Base-by-base conservation (phyloP, 2,888 invertebrate genomes). In the Harmothoe impar region DNA sequence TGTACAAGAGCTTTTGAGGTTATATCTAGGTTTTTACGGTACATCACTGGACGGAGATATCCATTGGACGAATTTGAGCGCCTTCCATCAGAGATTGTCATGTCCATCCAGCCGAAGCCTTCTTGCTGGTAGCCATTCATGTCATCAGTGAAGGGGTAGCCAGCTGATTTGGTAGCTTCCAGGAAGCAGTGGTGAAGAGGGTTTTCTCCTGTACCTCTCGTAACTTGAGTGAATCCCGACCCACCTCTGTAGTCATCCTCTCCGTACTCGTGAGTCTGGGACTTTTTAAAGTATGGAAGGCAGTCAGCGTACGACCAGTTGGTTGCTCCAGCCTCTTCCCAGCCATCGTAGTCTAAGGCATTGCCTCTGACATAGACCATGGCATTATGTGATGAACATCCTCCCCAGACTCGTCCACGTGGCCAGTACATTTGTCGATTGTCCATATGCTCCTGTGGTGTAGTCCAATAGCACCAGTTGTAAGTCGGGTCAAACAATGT, bases 311-410 rank as follows among this genome's bases (percentile, higher is more conserved):
- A 97, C 0, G 97, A 96, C 98, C 98, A 98, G 0, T 97, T 97
- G 0, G 97, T 96, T 94, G 99, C 98, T 0, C 99, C 98, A 92
- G 97, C 96, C 0, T 97, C 96, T 93, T 98, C 98, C 98, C 98
- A 98, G 33, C 96, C 95, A 88, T 97, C 97, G 94, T 97, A 98
- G 95, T 98, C 98, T 17, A 96, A 96, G 0, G 97, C 97, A 78
- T 97, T 96, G 0, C 98, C 98, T 92, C 97, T 97, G 0, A 97
- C 97, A 94, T 98, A 98, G 12, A 95, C 97, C 95, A 98, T 97
- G 94, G 98, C 98, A 96, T 98, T 98, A 17, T 98, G 97, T 93
- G 98, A 97, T 0, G 98, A 97, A 20, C 97, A 98, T 0, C 98
- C 98, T 0, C 98, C 98, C 89, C 98, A 96, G 0, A 98, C 98